A percentile compares a stretch with the other conserved stretches of the same genome.
Conservation (phyloP, 2,888 invertebrate species). For the Campoletis raptor region DNA sequence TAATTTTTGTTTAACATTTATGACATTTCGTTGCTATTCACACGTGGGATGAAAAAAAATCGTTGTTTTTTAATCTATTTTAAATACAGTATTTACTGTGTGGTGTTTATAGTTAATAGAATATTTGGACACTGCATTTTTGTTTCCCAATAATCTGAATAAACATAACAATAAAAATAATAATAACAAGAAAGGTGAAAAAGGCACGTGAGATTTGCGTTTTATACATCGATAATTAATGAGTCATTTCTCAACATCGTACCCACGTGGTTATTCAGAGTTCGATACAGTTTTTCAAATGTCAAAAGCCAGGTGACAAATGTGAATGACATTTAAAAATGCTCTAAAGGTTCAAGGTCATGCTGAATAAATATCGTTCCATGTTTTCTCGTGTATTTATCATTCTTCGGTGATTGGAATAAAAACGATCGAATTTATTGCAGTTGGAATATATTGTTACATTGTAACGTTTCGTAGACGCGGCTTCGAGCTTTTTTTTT, state of each 20-base stretch:
- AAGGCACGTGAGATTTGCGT: neutral
- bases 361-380: neutral
- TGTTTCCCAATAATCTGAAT: neutral
- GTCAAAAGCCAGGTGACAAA: conserved; percentile 22
- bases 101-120: neutral
- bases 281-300: conserved; percentile 29
- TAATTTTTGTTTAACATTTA: neutral
- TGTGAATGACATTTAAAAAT: neutral
- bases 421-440: neutral
- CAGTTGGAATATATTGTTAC: neutral
- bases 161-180: neutral
- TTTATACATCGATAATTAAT: conserved; percentile 2
- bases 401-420: neutral
- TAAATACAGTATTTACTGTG: neutral
- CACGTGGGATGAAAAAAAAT: neutral
- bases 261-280: neutral
- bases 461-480: neutral
- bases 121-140: neutral
- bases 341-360: conserved; percentile 21
- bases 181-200: neutral
- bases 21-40: neutral
- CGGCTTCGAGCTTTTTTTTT: neutral
- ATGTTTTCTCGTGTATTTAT: neutral
- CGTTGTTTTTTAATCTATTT: too few species aligned
- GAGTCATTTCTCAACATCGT: neutral